phyloP scores from a whole-genome alignment of 1,140 invertebrate species.

The Cephus cinctus region DNA sequence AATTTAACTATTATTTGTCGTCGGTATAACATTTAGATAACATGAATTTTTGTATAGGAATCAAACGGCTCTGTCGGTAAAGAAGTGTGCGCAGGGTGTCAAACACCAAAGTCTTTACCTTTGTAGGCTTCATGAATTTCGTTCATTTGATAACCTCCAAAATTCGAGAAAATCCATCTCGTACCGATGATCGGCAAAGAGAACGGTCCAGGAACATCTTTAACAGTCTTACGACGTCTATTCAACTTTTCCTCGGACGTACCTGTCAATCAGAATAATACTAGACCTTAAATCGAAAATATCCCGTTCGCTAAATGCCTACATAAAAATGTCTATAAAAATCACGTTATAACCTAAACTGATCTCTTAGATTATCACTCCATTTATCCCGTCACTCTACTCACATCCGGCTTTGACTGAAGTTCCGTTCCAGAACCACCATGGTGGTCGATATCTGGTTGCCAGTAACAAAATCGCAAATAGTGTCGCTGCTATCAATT shows the following conservation, averaged over 20 bases:
- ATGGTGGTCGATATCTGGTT: conserved; percentile 41
- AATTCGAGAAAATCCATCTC: conserved; percentile 71
- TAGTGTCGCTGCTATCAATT: conserved; percentile 37
- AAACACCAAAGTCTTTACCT: conserved; percentile 57
- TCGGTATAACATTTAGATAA: no score
- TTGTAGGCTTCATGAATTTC: conserved; percentile 79
- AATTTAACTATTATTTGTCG: no score
- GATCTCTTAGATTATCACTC: conserved; percentile 8
- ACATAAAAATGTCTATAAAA: no score
- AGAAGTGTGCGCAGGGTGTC: conserved; percentile 9
- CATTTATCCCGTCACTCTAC: no score
- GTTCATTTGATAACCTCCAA: conserved; percentile 69
- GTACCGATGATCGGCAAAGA: conserved; percentile 76
- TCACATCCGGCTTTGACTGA: conserved; percentile 15
- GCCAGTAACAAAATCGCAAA: conserved; percentile 39
- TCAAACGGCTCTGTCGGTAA: no score
- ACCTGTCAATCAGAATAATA: no score
- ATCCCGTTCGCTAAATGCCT: no score
- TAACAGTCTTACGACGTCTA: conserved; percentile 27
- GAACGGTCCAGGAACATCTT: conserved; percentile 70
- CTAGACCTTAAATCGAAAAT: no score
- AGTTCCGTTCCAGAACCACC: conserved; percentile 43
- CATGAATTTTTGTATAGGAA: no score
- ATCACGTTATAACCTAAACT: conserved; percentile 4
- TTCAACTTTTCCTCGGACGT: conserved; percentile 12